Conservation (phyloP, 2,797 vertebrate genomes). For the Notoglanidium macrostoma region DNA sequence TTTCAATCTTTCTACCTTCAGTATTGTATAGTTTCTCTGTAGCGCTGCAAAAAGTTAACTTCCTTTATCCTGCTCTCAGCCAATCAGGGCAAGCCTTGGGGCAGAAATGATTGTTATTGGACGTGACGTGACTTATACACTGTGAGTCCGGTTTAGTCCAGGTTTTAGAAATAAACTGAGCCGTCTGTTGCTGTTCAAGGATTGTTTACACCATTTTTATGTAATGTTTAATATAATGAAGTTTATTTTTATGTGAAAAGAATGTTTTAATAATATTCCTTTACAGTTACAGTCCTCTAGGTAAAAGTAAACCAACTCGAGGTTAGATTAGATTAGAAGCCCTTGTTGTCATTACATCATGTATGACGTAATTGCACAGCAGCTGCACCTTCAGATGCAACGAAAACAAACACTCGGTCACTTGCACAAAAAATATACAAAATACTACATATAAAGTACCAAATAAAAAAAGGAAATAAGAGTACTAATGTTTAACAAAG, state of each 20-base stretch:
- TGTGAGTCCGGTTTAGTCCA: background rate
- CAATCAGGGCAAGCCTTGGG: conserved; percentile 1
- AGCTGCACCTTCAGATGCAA: too few species aligned
- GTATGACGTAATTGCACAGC: too few species aligned
- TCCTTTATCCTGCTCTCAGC: background rate
- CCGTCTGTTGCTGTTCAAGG: too few species aligned
- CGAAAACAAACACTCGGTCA: too few species aligned
- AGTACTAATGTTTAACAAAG: too few species aligned
- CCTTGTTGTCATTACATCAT: too few species aligned
- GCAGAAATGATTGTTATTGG: background rate
- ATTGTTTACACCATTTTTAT: background rate
- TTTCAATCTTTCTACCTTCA: background rate
- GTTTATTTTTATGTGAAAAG: background rate
- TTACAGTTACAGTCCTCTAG: background rate
- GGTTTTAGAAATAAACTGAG: background rate
- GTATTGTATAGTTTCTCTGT: background rate
- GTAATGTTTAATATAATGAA: background rate
- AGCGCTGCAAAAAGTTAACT: background rate
- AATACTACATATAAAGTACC: too few species aligned
- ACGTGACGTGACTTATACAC: background rate
- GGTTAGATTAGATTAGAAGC: background rate
- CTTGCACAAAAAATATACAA: too few species aligned
- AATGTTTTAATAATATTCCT: background rate
- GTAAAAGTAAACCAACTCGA: background rate
- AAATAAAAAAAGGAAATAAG: too few species aligned